Conservation (phyloP, 2,113 vertebrate species). For the Atrichornis clamosus region DNA sequence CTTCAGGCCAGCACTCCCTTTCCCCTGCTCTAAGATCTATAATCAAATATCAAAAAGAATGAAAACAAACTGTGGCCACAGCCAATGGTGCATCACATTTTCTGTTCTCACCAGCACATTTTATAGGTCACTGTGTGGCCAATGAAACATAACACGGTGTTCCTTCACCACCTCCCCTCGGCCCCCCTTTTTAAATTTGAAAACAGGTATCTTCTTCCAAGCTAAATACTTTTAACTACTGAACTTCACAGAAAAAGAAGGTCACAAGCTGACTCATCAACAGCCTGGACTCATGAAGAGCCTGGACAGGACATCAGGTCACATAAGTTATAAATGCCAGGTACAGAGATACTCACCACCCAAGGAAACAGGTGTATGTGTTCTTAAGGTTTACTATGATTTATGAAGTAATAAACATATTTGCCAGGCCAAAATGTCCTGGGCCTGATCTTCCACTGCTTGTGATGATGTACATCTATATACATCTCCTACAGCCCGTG, state of each 20-base stretch:
- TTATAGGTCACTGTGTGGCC: constrained; percentile 55
- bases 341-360: not conserved
- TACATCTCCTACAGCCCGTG: not conserved
- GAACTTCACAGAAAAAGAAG: constrained; percentile 39
- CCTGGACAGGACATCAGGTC: not conserved
- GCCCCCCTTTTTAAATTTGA: not conserved
- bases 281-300: not conserved
- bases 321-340: not conserved
- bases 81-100: not conserved
- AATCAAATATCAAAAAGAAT: constrained; percentile 43
- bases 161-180: constrained; percentile 3
- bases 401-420: constrained; percentile 21
- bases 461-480: not conserved
- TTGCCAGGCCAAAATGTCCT: not conserved
- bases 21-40: constrained; percentile 33
- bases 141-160: constrained; percentile 45
- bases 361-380: constrained; percentile 22
- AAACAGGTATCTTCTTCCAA: constrained; percentile 69
- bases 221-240: constrained; percentile 56
- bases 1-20: not conserved
- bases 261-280: constrained; percentile 20
- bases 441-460: not conserved
- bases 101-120: constrained; percentile 66
- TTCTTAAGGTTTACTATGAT: constrained; percentile 25
- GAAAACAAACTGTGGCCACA: not conserved